Conservation (phyloP, 2,113 vertebrate species). For the Canis aureus region DNA sequence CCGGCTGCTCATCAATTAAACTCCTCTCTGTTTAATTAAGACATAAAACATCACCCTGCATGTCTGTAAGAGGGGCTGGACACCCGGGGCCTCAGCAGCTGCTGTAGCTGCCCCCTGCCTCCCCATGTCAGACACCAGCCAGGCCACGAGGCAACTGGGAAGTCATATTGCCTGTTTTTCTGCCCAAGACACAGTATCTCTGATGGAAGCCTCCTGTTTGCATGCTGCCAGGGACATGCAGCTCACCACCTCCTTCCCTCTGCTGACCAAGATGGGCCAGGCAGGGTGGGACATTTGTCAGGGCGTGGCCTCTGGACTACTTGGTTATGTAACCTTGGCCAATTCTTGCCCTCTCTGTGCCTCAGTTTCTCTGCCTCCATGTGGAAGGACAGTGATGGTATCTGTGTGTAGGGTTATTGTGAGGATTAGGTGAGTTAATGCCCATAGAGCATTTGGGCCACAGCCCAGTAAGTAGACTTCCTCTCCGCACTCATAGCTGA, state of each 20-base stretch:
- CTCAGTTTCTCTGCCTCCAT: not conserved
- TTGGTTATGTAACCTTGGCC: not conserved
- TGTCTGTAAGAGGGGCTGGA: slow-evolving; percentile 61
- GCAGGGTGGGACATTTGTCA: not conserved
- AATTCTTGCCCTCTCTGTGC: not conserved
- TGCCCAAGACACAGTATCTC: not conserved
- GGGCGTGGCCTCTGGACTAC: not conserved
- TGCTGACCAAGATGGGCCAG: not conserved
- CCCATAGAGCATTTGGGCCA: not conserved
- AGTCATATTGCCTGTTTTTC: not conserved
- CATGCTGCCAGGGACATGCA: rapidly evolving
- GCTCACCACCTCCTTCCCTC: not conserved
- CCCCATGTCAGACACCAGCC: rapidly evolving
- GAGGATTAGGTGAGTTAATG: not conserved
- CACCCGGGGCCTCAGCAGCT: not conserved
- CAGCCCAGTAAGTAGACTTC: not conserved
- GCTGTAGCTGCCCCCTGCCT: not conserved
- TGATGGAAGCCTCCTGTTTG: not conserved
- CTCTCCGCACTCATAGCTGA: not conserved
- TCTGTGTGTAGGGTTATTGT: not conserved
- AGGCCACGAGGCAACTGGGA: not conserved
- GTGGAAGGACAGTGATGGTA: slow-evolving; percentile 2
- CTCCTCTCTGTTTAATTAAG: slow-evolving; percentile 87
- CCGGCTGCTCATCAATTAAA: slow-evolving; percentile 84
- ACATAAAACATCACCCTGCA: slow-evolving; percentile 82